Percentiles rank a stretch among this genome's conserved stretches.
These are phyloP conservation scores for Pelecanus crispus DNA, from an alignment of 2,113 vertebrate species.

Conservation along the genomic window DNA sequence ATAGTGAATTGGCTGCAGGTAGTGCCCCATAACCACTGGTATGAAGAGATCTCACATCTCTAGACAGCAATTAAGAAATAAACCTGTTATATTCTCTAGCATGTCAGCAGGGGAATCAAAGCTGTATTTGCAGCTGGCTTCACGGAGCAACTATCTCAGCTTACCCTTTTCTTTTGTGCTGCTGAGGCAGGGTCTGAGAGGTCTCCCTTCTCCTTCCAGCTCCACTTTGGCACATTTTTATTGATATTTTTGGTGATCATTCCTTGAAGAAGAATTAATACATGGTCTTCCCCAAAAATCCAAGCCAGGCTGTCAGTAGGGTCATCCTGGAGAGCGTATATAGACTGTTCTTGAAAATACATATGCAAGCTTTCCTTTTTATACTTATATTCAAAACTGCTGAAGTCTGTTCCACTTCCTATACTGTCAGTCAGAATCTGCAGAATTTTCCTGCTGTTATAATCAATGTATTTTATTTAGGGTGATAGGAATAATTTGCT, in stretches of 20 bases:
- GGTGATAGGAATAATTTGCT: neutral
- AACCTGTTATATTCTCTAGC: neutral
- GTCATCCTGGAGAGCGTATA: neutral
- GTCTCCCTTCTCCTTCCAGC: neutral
- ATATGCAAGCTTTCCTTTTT: neutral
- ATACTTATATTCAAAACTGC: neutral
- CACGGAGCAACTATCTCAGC: neutral
- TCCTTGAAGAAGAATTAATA: neutral
- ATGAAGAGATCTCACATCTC: neutral
- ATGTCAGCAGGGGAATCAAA: neutral
- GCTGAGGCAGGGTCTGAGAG: neutral
- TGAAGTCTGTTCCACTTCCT: neutral
- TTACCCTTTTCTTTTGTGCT: neutral
- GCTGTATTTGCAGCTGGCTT: neutral
- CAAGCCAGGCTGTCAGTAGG: neutral
- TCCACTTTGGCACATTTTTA: neutral
- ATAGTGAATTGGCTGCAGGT: neutral
- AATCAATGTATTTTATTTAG: neutral
- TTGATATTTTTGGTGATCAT: neutral
- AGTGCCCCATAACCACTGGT: neutral
- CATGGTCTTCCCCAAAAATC: neutral
- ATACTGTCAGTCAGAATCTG: neutral
- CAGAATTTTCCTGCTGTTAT: neutral
- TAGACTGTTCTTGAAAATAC: neutral
- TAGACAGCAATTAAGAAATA: neutral